Base-by-base conservation (phyloP, 1,140 invertebrate species). In the Conopomorpha cramerella region DNA sequence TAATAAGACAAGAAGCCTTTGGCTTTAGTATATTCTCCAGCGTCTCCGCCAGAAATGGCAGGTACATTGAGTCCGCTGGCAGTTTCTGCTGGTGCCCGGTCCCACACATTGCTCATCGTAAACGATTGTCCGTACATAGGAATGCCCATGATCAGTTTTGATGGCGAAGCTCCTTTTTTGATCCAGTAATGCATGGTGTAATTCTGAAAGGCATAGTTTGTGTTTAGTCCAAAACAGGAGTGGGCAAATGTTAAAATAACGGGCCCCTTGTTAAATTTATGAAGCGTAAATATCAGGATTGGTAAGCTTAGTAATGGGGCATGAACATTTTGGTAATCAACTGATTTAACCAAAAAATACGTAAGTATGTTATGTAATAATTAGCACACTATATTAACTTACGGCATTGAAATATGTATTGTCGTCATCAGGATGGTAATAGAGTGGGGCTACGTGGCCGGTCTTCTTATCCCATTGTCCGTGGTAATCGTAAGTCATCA, bases 381-480 rank as follows among this genome's bases (percentile, higher is more conserved):
- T n/a, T n/a, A n/a, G n/a, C n/a, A n/a, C n/a, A n/a, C n/a, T n/a
- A n/a, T n/a, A 38, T 53, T 56, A 40, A 71, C 76, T 70, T 73
- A 86, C 85, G 32, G 83, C 77, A 72, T 86, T 86, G 38, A 84
- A 86, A 43, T 82, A 85, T 6, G 83, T 81, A 26, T 90, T 87
- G 34, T 87, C 86, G 55, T 91, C 89, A 33, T 91, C 84, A 4
- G 88, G 84, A 50, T 93, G 88, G 46, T 89, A 84, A 46, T 87
- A 93, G 16, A 94, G 62, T 0, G 92, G 92, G 0, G 91, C 89
- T 1, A 93, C 86, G 51, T 95, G 92, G 1, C 93, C 92, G 19
- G 92, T 94, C 59, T 88, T 88, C 50, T 91, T 92, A 45, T 94
- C 92, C 92, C 92, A 95, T 46, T 92, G 89, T 0, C 92, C 92